These are phyloP conservation scores for Habropoda laboriosa DNA, from an alignment of 1,140 invertebrate species.

Conservation along the genomic window DNA sequence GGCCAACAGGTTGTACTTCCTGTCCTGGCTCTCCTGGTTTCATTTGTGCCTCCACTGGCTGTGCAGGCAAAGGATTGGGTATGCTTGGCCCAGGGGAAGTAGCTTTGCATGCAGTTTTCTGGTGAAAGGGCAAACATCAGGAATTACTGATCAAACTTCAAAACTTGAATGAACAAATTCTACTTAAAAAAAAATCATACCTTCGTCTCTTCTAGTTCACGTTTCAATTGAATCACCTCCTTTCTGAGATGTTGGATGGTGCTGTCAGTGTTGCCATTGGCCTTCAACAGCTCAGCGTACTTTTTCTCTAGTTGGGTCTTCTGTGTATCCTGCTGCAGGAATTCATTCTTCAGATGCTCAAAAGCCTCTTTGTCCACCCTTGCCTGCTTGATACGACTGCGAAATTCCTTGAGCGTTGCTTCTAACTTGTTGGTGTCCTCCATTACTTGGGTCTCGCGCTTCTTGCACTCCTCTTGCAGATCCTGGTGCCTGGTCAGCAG, in stretches of 20 bases:
- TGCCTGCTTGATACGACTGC: slow-evolving; percentile 66
- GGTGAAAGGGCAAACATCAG: slow-evolving; percentile 1
- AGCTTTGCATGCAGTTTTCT: slow-evolving; percentile 56
- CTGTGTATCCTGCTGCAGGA: slow-evolving; percentile 68
- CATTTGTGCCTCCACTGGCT: slow-evolving; percentile 26
- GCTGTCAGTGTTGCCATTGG: slow-evolving; percentile 60
- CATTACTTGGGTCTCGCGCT: slow-evolving; percentile 68
- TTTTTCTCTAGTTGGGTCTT: slow-evolving; percentile 71
- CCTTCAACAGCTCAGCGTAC: slow-evolving; percentile 71
- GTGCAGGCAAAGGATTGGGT: slow-evolving; percentile 3
- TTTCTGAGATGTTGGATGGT: slow-evolving; percentile 73
- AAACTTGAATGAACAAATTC: too few species aligned
- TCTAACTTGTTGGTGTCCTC: slow-evolving; percentile 70
- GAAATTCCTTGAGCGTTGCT: slow-evolving; percentile 67
- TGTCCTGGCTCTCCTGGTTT: neutral
- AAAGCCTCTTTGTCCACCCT: slow-evolving; percentile 70
- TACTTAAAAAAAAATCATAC: too few species aligned
- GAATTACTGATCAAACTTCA: too few species aligned
- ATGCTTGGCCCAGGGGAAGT: slow-evolving; percentile 7
- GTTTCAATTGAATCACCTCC: slow-evolving; percentile 74
- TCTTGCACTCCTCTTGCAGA: slow-evolving; percentile 75
- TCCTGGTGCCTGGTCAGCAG: slow-evolving; percentile 78
- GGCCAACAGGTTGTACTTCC: slow-evolving; percentile 49
- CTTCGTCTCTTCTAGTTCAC: slow-evolving; percentile 69
- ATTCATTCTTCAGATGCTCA: slow-evolving; percentile 77